A percentile compares a stretch with the other conserved stretches of the same genome.
phyloP scores from a whole-genome alignment of 2,888 invertebrate genomes.

The Nomada fucata region DNA sequence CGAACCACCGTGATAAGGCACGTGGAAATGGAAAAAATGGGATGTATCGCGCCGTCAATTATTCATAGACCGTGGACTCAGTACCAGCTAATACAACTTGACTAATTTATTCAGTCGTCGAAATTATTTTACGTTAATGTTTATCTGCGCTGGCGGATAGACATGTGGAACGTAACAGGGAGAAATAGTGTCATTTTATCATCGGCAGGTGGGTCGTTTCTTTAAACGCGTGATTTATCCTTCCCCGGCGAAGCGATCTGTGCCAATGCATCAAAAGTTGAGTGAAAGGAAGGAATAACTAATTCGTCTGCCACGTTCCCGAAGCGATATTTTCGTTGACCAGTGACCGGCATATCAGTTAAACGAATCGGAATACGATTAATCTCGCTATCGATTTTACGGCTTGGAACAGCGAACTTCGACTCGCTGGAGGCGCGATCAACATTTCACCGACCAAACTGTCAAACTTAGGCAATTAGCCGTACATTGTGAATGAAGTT shows the following conservation, averaged over 20 bases:
- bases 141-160: background rate
- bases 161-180: too few species aligned
- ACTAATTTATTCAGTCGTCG: background rate
- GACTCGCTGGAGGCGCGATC: constrained; percentile 8
- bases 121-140: background rate
- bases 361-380: constrained; percentile 57
- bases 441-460: constrained; percentile 9
- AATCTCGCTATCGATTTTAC: constrained; percentile 57
- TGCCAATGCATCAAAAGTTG: background rate
- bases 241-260: background rate
- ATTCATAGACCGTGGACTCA: background rate
- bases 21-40: too few species aligned
- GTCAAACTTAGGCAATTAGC: constrained; percentile 21
- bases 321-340: constrained; percentile 40
- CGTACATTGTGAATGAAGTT: constrained; percentile 9
- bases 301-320: constrained; percentile 29
- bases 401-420: constrained; percentile 21
- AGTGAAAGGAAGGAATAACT: constrained; percentile 35
- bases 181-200: background rate
- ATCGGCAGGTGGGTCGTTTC: background rate
- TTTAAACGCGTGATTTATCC: constrained; percentile 15
- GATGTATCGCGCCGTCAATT: background rate
- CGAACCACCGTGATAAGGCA: too few species aligned
- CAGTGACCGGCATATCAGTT: constrained; percentile 43
- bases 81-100: background rate